Conservation (phyloP, 2,113 vertebrate species). For the Acinonyx jubatus region DNA sequence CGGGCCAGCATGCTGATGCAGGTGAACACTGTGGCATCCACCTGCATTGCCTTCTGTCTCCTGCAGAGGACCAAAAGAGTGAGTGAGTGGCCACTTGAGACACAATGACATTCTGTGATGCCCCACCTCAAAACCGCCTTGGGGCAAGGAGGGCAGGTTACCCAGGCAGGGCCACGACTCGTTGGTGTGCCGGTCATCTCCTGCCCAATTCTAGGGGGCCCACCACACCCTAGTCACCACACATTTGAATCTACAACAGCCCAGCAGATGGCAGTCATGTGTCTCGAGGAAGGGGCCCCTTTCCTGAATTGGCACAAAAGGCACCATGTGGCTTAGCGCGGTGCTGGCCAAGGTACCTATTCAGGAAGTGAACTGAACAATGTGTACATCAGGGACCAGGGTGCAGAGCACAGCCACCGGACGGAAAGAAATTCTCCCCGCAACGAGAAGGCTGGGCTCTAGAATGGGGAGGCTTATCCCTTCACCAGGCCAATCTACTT, state of each 20-base stretch:
- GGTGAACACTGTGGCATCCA: slow-evolving; percentile 98
- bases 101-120: background rate
- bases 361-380: background rate
- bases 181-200: background rate
- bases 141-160: background rate
- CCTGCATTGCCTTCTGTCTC: slow-evolving; percentile 97
- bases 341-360: background rate
- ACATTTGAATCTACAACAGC: background rate
- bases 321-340: rapidly evolving
- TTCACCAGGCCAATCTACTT: background rate
- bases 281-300: background rate
- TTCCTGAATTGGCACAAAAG: background rate
- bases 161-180: background rate
- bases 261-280: slow-evolving; percentile 63
- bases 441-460: background rate
- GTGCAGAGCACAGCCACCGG: background rate
- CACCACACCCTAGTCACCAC: background rate
- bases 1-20: slow-evolving; percentile 99
- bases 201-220: background rate
- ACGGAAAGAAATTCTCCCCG: background rate
- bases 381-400: background rate
- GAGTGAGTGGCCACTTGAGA: background rate
- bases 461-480: background rate
- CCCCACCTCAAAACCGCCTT: background rate
- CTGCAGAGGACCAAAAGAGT: slow-evolving; percentile 78